These are phyloP conservation scores for Phaenicophaeus curvirostris DNA, from an alignment of 2,797 vertebrate genomes.

Conservation along the genomic window DNA sequence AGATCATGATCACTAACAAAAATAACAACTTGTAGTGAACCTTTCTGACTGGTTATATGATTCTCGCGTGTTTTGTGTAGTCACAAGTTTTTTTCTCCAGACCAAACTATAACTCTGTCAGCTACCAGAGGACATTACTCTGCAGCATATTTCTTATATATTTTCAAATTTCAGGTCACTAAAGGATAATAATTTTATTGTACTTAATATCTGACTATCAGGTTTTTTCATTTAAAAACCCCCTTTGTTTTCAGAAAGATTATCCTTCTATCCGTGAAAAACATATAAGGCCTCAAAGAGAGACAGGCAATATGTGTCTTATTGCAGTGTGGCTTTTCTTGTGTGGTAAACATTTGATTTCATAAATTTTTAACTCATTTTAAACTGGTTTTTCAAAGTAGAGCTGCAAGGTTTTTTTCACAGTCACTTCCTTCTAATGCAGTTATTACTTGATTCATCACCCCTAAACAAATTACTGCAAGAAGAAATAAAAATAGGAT, in stretches of 20 bases:
- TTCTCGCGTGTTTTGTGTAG: neutral
- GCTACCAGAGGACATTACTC: neutral
- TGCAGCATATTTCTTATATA: neutral
- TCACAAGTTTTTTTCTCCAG: neutral
- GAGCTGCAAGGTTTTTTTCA: neutral
- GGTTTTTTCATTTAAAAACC: neutral
- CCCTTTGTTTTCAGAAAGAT: neutral
- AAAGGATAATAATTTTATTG: neutral
- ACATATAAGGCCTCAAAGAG: neutral
- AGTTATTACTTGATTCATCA: conserved; percentile 22
- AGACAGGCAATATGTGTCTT: neutral
- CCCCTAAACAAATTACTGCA: neutral
- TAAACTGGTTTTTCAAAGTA: neutral
- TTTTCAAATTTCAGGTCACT: neutral
- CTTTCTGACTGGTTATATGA: neutral
- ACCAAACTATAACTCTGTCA: neutral
- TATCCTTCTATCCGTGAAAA: neutral
- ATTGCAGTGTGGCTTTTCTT: neutral
- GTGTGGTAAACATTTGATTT: neutral
- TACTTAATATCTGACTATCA: neutral
- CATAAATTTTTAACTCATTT: conserved; percentile 1
- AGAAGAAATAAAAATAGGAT: conserved; percentile 2
- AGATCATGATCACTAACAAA: neutral
- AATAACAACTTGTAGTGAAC: neutral
- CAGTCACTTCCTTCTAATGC: neutral